Conservation (phyloP, 2,888 invertebrate genomes). For the Plebejus melissa region DNA sequence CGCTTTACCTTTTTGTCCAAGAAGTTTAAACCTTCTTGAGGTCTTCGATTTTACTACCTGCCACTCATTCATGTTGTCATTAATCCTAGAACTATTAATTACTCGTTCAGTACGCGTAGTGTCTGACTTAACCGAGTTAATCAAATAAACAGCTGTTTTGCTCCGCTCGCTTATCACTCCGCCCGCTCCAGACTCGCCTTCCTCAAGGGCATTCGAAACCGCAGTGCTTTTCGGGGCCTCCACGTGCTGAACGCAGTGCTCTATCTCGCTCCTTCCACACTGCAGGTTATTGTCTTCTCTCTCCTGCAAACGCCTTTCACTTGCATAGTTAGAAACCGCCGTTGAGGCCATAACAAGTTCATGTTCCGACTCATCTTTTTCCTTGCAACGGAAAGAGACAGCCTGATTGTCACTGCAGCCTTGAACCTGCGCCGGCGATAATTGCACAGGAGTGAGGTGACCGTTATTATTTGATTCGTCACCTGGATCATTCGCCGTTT, state of each 20-base stretch:
- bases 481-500: neutral
- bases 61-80: neutral
- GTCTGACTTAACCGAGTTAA: neutral
- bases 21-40: neutral
- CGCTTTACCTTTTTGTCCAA: slow-evolving; percentile 14
- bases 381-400: neutral
- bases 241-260: neutral
- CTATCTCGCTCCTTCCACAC: neutral
- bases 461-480: neutral
- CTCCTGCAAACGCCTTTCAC: neutral
- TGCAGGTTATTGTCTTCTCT: neutral
- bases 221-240: slow-evolving; percentile 19
- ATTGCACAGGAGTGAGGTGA: neutral
- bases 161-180: neutral
- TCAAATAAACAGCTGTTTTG: neutral
- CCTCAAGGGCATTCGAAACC: slow-evolving; percentile 20
- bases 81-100: neutral
- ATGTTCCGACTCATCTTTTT: neutral
- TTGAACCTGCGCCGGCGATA: neutral
- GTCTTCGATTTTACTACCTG: neutral
- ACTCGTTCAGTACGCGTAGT: neutral
- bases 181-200: too few relatives aligned
- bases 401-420: neutral
- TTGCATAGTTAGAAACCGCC: neutral
- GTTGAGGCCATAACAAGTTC: slow-evolving; percentile 1